phyloP scores from a whole-genome alignment of 37 sponge, comb jelly and placozoan species.

The Halichondria panicea region DNA sequence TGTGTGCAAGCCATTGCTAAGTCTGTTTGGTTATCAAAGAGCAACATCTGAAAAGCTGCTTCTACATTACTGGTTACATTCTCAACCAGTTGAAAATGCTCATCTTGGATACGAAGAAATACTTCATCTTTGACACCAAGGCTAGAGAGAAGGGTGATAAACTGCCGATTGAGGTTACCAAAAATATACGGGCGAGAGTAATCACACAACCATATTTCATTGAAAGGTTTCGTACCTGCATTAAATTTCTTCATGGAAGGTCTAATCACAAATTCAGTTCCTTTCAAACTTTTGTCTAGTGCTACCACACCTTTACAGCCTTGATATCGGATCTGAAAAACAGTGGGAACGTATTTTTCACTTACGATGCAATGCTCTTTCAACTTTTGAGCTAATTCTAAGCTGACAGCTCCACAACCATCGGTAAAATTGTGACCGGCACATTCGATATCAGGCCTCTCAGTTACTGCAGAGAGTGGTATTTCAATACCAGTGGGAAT shows the following conservation, averaged over 20 bases:
- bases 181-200: conserved; percentile 67
- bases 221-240: conserved; percentile 55
- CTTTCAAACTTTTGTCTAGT: conserved; percentile 22
- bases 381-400: conserved; percentile 36
- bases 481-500: conserved; percentile 31
- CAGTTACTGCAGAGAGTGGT: not conserved
- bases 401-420: conserved; percentile 78
- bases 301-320: conserved; percentile 83
- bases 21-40: conserved; percentile 47
- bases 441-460: not conserved
- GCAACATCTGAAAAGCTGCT: conserved; percentile 52
- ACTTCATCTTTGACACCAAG: conserved; percentile 75
- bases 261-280: conserved; percentile 48
- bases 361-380: conserved; percentile 4
- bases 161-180: conserved; percentile 83
- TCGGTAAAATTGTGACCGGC: conserved; percentile 66
- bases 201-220: conserved; percentile 67
- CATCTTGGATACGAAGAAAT: conserved; percentile 49
- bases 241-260: conserved; percentile 77
- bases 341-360: conserved; percentile 56
- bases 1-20: conserved; percentile 27
- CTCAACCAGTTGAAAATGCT: conserved; percentile 39
- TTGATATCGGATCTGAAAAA: conserved; percentile 75
- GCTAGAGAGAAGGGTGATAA: conserved; percentile 73
- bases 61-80: conserved; percentile 38